A percentile compares a stretch with the other conserved stretches of the same genome.
Evolutionary conservation across 2,888 invertebrate species (phyloP).

Genomic region (Cantharis rustica): DNA sequence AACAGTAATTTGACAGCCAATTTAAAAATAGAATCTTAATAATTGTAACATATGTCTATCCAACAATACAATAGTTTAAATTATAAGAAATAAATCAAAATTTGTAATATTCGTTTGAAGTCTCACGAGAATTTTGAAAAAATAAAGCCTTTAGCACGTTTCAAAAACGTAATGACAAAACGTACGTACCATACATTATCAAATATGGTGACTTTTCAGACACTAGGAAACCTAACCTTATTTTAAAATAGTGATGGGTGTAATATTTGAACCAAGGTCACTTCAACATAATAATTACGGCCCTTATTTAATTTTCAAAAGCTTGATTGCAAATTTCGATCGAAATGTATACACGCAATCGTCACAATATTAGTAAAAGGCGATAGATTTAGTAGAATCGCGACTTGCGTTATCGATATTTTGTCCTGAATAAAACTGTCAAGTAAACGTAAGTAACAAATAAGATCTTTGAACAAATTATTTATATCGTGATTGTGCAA

Average conservation of each 20-base stretch:
- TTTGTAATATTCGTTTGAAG: not conserved
- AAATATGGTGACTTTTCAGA: conserved; percentile 52
- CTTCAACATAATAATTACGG: conserved; percentile 39
- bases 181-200: conserved; percentile 53
- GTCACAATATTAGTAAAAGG: not conserved
- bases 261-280: conserved; percentile 56
- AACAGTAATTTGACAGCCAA: conserved; percentile 11
- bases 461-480: conserved; percentile 1
- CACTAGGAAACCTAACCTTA: conserved; percentile 52
- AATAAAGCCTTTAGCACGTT: not conserved
- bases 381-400: conserved; percentile 8
- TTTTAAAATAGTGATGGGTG: conserved; percentile 55
- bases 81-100: not conserved
- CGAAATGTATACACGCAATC: not conserved
- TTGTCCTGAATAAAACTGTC: conserved; percentile 23
- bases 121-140: not conserved
- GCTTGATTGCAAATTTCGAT: not conserved
- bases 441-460: conserved; percentile 19
- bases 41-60: conserved; percentile 23
- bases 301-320: not conserved
- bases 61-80: not conserved
- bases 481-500: not conserved
- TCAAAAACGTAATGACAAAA: not conserved
- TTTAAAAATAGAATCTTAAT: conserved; percentile 24
- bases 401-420: conserved; percentile 25